Evolutionary conservation across 1,140 invertebrate species (phyloP).

Genomic region (Globodera rostochiensis): DNA sequence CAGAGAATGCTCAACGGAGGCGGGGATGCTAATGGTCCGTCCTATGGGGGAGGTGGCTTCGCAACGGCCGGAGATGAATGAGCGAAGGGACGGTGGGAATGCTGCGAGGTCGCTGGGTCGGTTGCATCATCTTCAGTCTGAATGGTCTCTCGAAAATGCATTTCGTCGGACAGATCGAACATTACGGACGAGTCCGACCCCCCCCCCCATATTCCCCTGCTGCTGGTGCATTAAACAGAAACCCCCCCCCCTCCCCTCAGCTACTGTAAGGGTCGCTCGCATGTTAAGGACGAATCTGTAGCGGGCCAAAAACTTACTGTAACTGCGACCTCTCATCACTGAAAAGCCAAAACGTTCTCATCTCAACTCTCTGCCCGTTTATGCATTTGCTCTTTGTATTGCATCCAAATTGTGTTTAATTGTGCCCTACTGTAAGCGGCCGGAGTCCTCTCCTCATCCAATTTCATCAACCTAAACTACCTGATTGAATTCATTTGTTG

Average conservation of each 20-base stretch:
- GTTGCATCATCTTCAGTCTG: too few relatives aligned
- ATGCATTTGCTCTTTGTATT: too few relatives aligned
- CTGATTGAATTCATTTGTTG: background rate
- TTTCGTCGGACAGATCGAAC: too few relatives aligned
- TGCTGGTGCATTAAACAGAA: too few relatives aligned
- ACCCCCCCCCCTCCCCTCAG: too few relatives aligned
- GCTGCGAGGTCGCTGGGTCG: too few relatives aligned
- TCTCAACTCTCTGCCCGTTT: background rate
- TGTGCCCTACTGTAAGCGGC: background rate
- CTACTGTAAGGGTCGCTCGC: background rate
- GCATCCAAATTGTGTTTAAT: too few relatives aligned
- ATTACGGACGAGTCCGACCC: too few relatives aligned
- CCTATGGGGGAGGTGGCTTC: background rate
- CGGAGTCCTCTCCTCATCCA: background rate
- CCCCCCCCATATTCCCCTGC: too few relatives aligned
- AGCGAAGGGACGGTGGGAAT: background rate
- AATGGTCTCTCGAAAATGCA: too few relatives aligned
- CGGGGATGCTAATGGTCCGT: background rate
- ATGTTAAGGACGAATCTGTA: background rate
- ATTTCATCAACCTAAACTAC: background rate
- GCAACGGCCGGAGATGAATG: background rate
- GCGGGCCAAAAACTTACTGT: background rate
- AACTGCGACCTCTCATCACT: background rate
- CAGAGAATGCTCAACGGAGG: constrained; percentile 13
- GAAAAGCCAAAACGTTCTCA: background rate